Base-by-base conservation (phyloP, 2,797 vertebrate genomes). In the Sylvia borin region DNA sequence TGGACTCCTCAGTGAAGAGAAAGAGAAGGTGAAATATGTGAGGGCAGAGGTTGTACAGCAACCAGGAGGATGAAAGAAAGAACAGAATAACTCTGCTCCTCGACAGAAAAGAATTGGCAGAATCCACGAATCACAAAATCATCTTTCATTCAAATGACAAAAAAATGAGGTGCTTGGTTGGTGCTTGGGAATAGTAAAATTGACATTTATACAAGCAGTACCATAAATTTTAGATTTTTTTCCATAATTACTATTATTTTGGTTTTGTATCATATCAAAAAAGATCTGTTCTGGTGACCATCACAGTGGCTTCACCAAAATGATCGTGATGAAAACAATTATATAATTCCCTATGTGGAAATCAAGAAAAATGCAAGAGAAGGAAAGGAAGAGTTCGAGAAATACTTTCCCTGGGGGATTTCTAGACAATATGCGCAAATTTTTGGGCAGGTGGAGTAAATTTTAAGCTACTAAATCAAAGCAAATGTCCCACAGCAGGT, bases 381-480 rank as follows among this genome's bases (percentile, higher is more conserved):
- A 20, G 2, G 29, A 61, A 72, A 90, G 42, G n/a, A 84, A 50
- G 11, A 79, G 13, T 48, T 85, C 71, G 34, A 88, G 36, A 74
- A 91, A 53, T 78, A 47, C 5, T 2, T 78, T 91, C 72, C 50
- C 47, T 51, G 14, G 32, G 34, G 2, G 1, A 3, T 70, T 92
- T 91, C 36, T 62, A 80, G 67, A 77, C 43, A 95, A 78, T 15
- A 65, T 82, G 25, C 36, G 57, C 2, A 10, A 19, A 19, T 48
- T 74, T 62, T 13, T n/a, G 16, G 29, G 17, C 70, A 93, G 86
- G 74, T 93, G 91, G 67, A 94, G 36, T 92, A 85, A 72, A 91
- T 94, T 94, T 94, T 94, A 75, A 93, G 62, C 67, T 55, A 43
- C 48, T 78, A 95, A 91, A 91, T 93, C 67, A 94, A 94, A 97